Evolutionary conservation across 2,888 invertebrate genomes (phyloP).

Genomic region (Heliconius sara): DNA sequence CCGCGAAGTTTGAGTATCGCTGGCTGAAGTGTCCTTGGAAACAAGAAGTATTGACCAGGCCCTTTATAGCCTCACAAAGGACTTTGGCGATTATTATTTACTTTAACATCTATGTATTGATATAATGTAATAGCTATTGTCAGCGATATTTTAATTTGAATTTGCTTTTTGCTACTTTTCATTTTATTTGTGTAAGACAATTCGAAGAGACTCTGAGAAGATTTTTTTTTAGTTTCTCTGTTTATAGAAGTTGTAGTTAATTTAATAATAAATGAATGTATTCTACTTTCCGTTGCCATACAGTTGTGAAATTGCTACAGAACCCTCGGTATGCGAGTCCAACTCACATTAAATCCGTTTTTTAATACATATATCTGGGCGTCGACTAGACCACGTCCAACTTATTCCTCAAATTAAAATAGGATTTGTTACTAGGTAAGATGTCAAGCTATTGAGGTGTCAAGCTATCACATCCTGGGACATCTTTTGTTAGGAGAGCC

Average conservation of each 20-base stretch:
- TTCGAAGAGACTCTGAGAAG: not conserved
- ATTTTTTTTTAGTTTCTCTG: too few species aligned
- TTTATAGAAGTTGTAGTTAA: too few species aligned
- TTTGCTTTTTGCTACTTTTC: not conserved
- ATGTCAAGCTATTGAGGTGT: not conserved
- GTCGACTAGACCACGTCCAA: too few species aligned
- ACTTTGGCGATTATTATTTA: slow-evolving; percentile 14
- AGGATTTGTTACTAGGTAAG: too few species aligned
- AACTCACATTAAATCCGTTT: too few species aligned
- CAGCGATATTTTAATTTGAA: not conserved
- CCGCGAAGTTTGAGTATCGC: slow-evolving; percentile 16
- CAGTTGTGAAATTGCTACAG: too few species aligned
- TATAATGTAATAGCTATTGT: not conserved
- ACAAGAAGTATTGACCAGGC: slow-evolving; percentile 25
- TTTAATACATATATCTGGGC: too few species aligned
- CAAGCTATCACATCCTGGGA: slow-evolving; percentile 2
- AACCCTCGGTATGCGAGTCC: too few species aligned
- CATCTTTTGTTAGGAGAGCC: slow-evolving; percentile 14
- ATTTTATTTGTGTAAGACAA: not conserved
- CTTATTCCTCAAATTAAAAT: too few species aligned
- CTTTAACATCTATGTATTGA: slow-evolving; percentile 1
- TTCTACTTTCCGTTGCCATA: too few species aligned
- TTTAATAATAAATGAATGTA: too few species aligned
- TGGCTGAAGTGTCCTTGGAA: slow-evolving; percentile 7
- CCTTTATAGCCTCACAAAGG: slow-evolving; percentile 21